These are phyloP conservation scores for Troides oblongomaculatus DNA, from an alignment of 2,888 invertebrate species.

Conservation along the genomic window DNA sequence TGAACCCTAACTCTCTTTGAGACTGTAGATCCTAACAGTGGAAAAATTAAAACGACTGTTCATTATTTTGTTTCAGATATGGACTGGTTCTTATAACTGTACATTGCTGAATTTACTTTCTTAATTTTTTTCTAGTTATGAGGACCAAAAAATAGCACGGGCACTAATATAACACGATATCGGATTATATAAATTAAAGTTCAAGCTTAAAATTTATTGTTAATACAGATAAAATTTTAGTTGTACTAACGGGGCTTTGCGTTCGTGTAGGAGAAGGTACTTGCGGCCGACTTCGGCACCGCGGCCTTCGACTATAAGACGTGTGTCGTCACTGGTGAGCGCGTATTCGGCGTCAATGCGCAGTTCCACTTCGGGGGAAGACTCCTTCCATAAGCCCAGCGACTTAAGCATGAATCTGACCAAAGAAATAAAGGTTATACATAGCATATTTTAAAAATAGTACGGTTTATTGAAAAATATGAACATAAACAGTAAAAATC, in stretches of 20 bases:
- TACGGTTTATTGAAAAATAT: too few species aligned
- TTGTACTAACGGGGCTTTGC: constrained; percentile 63
- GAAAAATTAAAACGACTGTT: too few species aligned
- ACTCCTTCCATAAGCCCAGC: constrained; percentile 90
- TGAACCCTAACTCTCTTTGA: too few species aligned
- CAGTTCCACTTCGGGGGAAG: constrained; percentile 64
- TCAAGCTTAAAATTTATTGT: background rate
- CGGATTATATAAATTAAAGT: background rate
- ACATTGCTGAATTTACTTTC: too few species aligned
- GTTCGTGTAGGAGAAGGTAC: constrained; percentile 59
- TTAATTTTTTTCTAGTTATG: too few species aligned
- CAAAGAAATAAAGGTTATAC: background rate
- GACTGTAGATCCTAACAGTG: too few species aligned
- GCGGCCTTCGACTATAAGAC: constrained; percentile 57
- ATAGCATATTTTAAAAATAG: background rate
- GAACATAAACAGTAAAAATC: too few species aligned
- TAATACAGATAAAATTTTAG: background rate
- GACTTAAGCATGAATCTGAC: constrained; percentile 94
- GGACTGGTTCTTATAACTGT: too few species aligned
- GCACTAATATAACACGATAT: too few species aligned
- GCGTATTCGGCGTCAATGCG: constrained; percentile 64
- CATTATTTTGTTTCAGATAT: too few species aligned
- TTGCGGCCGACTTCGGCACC: constrained; percentile 61
- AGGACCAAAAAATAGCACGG: too few species aligned
- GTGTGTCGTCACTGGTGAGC: constrained; percentile 56